Evolutionary conservation across 2,797 vertebrate species (phyloP).

Genomic region (Tachyglossus aculeatus): DNA sequence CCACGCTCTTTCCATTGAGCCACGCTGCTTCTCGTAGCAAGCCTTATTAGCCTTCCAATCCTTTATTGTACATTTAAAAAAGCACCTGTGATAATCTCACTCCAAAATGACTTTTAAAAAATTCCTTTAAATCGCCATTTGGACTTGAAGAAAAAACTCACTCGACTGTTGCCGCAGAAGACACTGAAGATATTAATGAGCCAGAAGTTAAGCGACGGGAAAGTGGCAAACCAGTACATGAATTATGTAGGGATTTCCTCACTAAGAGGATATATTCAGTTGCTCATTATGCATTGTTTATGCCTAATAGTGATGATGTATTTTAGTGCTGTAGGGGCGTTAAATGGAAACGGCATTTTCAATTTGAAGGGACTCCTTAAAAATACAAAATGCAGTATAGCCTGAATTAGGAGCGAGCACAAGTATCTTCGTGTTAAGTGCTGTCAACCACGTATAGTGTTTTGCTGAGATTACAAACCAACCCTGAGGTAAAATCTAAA

Average conservation of each 20-base stretch:
- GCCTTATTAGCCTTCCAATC: too few species aligned
- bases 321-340: not conserved
- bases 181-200: not conserved
- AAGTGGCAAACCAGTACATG: slow-evolving; percentile 18
- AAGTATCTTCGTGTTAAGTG: too few species aligned
- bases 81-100: not conserved
- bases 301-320: slow-evolving; percentile 34
- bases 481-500: slow-evolving; percentile 29
- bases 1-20: too few species aligned
- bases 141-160: not conserved
- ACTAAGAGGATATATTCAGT: slow-evolving; percentile 18
- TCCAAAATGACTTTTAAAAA: not conserved
- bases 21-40: too few species aligned
- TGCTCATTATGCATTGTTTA: slow-evolving; percentile 49
- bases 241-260: slow-evolving; percentile 34
- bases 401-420: slow-evolving; percentile 26
- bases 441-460: slow-evolving; percentile 16
- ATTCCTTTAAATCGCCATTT: not conserved
- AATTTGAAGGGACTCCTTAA: slow-evolving; percentile 42
- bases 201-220: slow-evolving; percentile 49
- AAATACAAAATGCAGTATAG: not conserved
- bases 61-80: too few species aligned
- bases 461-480: slow-evolving; percentile 27
- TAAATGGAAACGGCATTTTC: slow-evolving; percentile 40
- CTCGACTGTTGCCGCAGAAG: not conserved